A percentile compares a stretch with the other conserved stretches of the same genome.
These are phyloP conservation scores for Anoura caudifer DNA, from an alignment of 2,113 vertebrate species.

Conservation along the genomic window DNA sequence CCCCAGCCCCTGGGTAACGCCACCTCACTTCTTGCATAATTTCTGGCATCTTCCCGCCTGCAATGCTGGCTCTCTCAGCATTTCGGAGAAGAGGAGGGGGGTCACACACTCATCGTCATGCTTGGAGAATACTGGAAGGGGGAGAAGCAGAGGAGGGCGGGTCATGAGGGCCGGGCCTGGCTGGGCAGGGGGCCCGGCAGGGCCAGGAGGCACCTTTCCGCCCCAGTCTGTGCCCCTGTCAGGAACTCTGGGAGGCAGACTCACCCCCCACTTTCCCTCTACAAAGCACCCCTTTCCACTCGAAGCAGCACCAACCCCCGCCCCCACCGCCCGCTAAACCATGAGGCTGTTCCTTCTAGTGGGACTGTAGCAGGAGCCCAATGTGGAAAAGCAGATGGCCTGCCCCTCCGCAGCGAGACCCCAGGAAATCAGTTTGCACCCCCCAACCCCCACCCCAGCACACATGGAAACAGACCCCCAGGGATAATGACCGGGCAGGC, in stretches of 20 bases:
- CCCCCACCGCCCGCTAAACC: background rate
- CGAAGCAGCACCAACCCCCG: background rate
- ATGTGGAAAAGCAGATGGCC: accelerated
- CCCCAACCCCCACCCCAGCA: background rate
- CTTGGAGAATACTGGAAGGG: conserved; percentile 96
- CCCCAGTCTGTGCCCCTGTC: background rate
- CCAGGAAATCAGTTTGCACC: background rate
- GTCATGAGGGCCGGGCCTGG: background rate
- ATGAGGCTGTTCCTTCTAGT: background rate
- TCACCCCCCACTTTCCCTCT: no score
- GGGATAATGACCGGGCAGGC: background rate
- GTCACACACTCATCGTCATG: conserved; percentile 99
- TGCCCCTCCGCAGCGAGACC: background rate
- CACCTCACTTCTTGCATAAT: conserved; percentile 92
- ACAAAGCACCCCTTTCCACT: background rate
- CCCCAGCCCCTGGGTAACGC: conserved; percentile 85
- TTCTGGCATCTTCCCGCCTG: conserved; percentile 92
- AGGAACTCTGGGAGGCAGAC: background rate
- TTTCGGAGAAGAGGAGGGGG: conserved; percentile 82
- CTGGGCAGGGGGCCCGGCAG: background rate
- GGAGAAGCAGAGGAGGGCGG: conserved; percentile 59
- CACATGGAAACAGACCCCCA: background rate
- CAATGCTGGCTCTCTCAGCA: conserved; percentile 88
- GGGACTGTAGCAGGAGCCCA: background rate
- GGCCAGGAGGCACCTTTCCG: background rate